Conservation (phyloP, 64 coral and sea anemone species). For the Catalaphyllia jardinei region DNA sequence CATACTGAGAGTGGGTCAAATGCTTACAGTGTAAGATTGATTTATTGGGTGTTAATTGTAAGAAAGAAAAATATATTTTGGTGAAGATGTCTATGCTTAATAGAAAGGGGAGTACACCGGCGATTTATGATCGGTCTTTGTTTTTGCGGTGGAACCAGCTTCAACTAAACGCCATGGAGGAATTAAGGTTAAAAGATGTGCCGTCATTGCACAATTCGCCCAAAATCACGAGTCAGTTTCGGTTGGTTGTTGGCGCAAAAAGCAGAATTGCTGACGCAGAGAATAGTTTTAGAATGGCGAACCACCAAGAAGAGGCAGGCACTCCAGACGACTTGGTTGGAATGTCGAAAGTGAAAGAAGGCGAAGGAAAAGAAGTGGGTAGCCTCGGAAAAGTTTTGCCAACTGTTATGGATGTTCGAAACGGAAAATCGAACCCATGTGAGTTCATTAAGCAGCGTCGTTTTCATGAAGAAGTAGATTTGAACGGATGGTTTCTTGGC, state of each 20-base stretch:
- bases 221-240: slow-evolving; percentile 14
- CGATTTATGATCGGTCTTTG: neutral
- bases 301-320: neutral
- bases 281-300: neutral
- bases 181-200: neutral
- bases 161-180: slow-evolving; percentile 21
- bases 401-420: neutral
- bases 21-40: neutral
- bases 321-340: neutral
- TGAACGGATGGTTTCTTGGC: slow-evolving; percentile 39
- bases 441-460: slow-evolving; percentile 56
- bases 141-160: slow-evolving; percentile 17
- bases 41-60: neutral
- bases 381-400: neutral
- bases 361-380: neutral
- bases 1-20: neutral
- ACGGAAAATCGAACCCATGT: slow-evolving; percentile 46
- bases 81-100: neutral
- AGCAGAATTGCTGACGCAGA: neutral
- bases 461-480: slow-evolving; percentile 30
- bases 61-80: neutral
- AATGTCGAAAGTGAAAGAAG: neutral
- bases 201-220: neutral
- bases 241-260: neutral
- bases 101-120: neutral